Evolutionary conservation across 2,113 vertebrate genomes (phyloP).

Genomic region (Ariopsis seemanni): DNA sequence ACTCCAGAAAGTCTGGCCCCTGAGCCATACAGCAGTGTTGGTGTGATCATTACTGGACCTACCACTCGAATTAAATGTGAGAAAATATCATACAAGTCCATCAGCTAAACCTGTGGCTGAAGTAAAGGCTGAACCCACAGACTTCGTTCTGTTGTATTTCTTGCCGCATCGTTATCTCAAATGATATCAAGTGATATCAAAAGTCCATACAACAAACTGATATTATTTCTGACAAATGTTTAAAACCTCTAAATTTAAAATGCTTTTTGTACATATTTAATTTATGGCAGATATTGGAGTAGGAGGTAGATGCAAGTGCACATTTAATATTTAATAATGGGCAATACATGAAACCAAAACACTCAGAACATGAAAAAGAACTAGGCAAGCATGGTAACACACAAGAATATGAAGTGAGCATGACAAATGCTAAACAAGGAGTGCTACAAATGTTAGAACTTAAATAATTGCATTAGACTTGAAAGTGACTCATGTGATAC

Average conservation of each 20-base stretch:
- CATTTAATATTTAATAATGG: background rate
- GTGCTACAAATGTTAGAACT: background rate
- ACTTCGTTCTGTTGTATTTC: slow-evolving; percentile 1
- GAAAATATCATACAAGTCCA: background rate
- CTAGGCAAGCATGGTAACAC: background rate
- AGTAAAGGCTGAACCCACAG: background rate
- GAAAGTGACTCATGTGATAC: background rate
- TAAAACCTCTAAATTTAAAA: background rate
- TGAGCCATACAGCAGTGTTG: background rate
- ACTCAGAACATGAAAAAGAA: background rate
- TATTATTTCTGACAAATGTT: background rate
- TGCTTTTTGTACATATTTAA: background rate
- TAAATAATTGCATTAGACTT: background rate
- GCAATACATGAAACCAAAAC: background rate
- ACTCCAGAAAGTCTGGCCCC: background rate
- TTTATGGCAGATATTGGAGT: background rate
- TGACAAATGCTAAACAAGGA: background rate
- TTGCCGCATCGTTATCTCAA: background rate
- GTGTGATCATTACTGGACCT: background rate
- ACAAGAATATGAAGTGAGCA: background rate
- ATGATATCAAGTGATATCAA: background rate
- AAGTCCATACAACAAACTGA: background rate
- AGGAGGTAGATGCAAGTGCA: background rate
- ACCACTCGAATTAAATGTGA: background rate
- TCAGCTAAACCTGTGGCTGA: background rate